phyloP scores from a whole-genome alignment of 2,113 vertebrate species.

The Petrocephalus zakoni region DNA sequence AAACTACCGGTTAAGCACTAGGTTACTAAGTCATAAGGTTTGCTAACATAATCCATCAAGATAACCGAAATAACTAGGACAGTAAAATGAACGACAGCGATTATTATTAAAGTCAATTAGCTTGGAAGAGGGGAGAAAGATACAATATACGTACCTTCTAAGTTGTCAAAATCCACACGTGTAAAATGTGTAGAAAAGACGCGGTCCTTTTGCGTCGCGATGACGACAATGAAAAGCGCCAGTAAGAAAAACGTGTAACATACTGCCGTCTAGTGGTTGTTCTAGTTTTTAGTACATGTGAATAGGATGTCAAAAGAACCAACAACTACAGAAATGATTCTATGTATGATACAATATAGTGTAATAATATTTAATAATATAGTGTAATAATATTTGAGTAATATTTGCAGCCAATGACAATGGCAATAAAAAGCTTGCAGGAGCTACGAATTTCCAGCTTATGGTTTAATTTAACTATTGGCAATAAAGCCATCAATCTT shows the following conservation, averaged over 20 bases:
- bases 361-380: no score
- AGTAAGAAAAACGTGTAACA: not conserved
- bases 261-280: not conserved
- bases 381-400: not conserved
- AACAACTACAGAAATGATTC: not conserved
- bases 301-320: not conserved
- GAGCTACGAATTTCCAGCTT: not conserved
- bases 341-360: no score
- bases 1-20: not conserved
- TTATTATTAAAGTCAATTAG: not conserved
- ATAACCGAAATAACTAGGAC: not conserved
- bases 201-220: not conserved
- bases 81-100: not conserved
- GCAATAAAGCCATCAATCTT: not conserved
- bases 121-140: not conserved
- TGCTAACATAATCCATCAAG: not conserved
- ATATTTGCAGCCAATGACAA: not conserved
- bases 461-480: not conserved
- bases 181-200: not conserved
- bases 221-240: conserved; percentile 17
- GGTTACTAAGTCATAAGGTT: not conserved
- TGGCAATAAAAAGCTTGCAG: not conserved
- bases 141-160: not conserved
- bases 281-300: not conserved
- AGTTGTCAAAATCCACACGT: conserved; percentile 13